A percentile compares a stretch with the other conserved stretches of the same genome.
phyloP scores from a whole-genome alignment of 2,797 vertebrate genomes.

The Sparidentex hasta region DNA sequence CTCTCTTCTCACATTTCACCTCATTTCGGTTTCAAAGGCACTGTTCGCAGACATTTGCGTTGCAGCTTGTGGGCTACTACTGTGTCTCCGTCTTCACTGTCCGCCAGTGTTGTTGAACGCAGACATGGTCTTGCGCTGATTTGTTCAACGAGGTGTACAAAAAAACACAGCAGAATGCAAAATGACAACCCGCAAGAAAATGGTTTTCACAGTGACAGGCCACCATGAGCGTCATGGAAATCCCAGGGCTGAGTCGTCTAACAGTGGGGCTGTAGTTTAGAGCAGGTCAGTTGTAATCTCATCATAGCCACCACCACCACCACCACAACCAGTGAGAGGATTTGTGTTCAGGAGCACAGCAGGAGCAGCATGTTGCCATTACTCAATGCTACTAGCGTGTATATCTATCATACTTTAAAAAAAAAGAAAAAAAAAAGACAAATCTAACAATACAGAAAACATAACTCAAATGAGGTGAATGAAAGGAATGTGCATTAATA shows the following conservation, averaged over 20 bases:
- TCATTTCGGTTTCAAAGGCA: slow-evolving; percentile 38
- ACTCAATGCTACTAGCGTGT: slow-evolving; percentile 84
- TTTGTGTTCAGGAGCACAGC: slow-evolving; percentile 82
- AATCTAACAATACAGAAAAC: slow-evolving; percentile 80
- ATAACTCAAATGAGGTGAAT: slow-evolving; percentile 85
- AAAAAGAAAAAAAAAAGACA: slow-evolving; percentile 57
- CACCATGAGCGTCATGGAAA: slow-evolving; percentile 24
- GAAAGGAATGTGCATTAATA: slow-evolving; percentile 88
- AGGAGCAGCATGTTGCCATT: slow-evolving; percentile 86
- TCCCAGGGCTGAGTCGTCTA: slow-evolving; percentile 37
- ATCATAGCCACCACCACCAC: slow-evolving; percentile 56
- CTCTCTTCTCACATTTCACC: slow-evolving; percentile 29
- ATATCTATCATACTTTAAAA: slow-evolving; percentile 84
- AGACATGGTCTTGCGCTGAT: slow-evolving; percentile 39
- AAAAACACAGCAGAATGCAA: slow-evolving; percentile 33
- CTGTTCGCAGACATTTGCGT: slow-evolving; percentile 30
- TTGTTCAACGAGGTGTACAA: slow-evolving; percentile 40
- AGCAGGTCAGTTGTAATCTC: slow-evolving; percentile 54
- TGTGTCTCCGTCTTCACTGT: slow-evolving; percentile 33
- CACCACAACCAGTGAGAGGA: slow-evolving; percentile 48
- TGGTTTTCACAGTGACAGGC: slow-evolving; percentile 38
- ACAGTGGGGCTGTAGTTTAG: slow-evolving; percentile 55
- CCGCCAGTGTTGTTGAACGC: slow-evolving; percentile 31
- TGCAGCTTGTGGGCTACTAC: slow-evolving; percentile 12
- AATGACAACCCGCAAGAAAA: slow-evolving; percentile 34